Evolutionary conservation across 2,113 vertebrate species (phyloP), one percentile per base, ranked within the genome.

Genomic region (Actenoides hombroni): DNA sequence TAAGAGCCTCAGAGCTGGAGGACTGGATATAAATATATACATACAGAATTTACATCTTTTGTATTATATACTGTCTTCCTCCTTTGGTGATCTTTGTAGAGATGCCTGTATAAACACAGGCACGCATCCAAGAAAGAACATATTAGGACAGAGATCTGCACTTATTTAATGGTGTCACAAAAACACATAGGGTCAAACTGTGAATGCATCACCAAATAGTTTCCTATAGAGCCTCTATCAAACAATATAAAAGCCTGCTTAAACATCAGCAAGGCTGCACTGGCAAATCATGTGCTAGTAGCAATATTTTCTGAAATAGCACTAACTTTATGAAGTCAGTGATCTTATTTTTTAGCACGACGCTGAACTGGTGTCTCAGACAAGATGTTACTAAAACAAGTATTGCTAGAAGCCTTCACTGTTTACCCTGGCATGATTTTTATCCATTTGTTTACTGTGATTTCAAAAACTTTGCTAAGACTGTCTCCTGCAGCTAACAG

Each of bases 341-440:
- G 63, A 81, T 88, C 73, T 63, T 67, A 81, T 69, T 84, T 77
- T 49, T 75, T 71, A 94, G 86, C 83, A 71, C 64, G 60, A 83
- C 42, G 13, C 76, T 57, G 83, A 96, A 92, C 65, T 63, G 35
- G n/a, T 63, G 64, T 68, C 83, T 95, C 91, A 94, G 90, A 84
- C 83, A 83, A 93, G 80, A 84, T 86, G 68, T 89, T 91, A 90
- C 79, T 91, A 91, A 94, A 92, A 81, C 17, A n/a, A 92, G 81
- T 31, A 86, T 56, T 91, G 44, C 92, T 87, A 90, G 79, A 93
- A 96, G 73, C 69, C 57, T 64, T 48, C 65, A 39, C 15, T 89
- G 86, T 94, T 94, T 94, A 90, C 60, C 69, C 80, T 94, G 88
- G 80, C 88, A 86, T 33, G 8, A 40, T 81, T 92, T 96, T 86